Base-by-base conservation (phyloP, 2,888 invertebrate genomes). In the Thecocarcelia acutangulata region DNA sequence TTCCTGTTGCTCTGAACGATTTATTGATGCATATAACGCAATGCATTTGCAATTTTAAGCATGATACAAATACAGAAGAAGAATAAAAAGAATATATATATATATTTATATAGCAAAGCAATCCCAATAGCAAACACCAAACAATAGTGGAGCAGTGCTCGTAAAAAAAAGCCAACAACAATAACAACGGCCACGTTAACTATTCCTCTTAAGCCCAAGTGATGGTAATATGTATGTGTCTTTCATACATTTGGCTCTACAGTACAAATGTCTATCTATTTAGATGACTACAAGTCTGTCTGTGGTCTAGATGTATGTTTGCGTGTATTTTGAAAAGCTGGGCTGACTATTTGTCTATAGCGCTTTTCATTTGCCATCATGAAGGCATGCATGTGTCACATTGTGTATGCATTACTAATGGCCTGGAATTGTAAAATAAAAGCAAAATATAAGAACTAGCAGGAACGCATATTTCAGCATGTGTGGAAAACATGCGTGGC, bases 1-100 rank as follows among this genome's bases (percentile, higher is more conserved):
- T 76, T 83, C 73, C 76, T 80, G 69, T 76, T 80, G 80, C 80
- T 76, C 68, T 73, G 80, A 83, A 83, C 83, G 83, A 83, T 83
- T 83, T 80, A 83, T 83, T 80, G 83, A 83, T 77, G 80, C 83
- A 77, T 80, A 77, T 56, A 83, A 80, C 73, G 83, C 80, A 83
- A 83, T 80, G 83, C 76, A 80, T 83, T 80, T 83, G 80, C 80
- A 80, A 80, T 83, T 80, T 80, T 61, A 74, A 83, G 66, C 56
- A 70, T 80, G 37, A 68, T 63, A 76, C 61, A 46, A 69, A 76
- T 46, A 46, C 64, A 37, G 42, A 56, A 69, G 17, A 63, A 72
- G 37, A 66, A 76, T 73, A 33, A 33, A 24, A 24, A 24, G 24
- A 24, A 24, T 5, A 24, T 3, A 24, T 3, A 24, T 24, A 73